Evolutionary conservation across 2,888 invertebrate species (phyloP), one percentile per base, ranked within the genome.

Genomic region (Synergus itoensis): DNA sequence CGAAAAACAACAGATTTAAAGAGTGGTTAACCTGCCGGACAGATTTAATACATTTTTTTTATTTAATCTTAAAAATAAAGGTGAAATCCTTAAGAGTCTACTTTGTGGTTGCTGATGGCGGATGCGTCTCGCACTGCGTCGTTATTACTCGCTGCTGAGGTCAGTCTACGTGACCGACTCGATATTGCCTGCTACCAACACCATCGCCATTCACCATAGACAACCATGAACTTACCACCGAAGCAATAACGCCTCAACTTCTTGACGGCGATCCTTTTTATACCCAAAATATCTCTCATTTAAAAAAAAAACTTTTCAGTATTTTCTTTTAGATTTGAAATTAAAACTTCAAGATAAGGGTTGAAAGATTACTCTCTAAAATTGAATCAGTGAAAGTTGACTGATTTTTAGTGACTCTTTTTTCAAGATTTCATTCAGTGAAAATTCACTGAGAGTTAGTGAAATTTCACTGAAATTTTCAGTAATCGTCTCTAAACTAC

Each of bases 151-250:
- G 87, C 85, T 88, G 88, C 89, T 90, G 91, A 91, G 92, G 92
- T 92, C 91, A 91, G 91, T 91, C 91, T 91, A 92, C 91, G 91
- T 91, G 92, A 91, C 90, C 89, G 87, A 87, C 85, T 89, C 89
- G 90, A 91, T 92, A 91, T 91, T 91, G 89, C 89, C 86, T 84
- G 86, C 79, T 86, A 88, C 87, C 88, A 86, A 88, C 88, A 85
- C 87, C 86, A 87, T 85, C 87, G 63, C 84, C 80, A 81, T 84
- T 81, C 81, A 79, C 79, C 82, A 80, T 81, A 84, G 82, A 84
- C 83, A 84, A 73, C 86, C 87, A 84, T 86, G 83, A 84, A 85
- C 88, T 85, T 88, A 85, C 89, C 87, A 85, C 86, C 87, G 81
- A 88, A 87, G 90, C 91, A 91, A 91, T 91, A 91, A 89, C 86